phyloP scores from a whole-genome alignment of 2,113 vertebrate genomes.

The Coptodon rendalli region DNA sequence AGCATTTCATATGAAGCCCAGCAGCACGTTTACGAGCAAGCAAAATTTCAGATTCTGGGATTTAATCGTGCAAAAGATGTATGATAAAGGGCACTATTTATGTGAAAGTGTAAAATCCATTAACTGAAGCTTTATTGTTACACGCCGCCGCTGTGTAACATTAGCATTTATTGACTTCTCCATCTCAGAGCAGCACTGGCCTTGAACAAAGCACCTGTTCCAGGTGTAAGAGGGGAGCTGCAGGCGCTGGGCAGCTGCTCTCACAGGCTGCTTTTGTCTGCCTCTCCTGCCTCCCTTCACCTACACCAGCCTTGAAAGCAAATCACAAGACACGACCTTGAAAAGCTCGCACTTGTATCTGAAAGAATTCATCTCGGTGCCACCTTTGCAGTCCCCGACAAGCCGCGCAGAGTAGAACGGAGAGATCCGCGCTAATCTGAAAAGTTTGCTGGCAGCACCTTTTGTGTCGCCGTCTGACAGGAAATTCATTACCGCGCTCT shows the following conservation, averaged over 20 bases:
- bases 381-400: neutral
- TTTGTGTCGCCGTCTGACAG: neutral
- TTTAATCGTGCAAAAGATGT: neutral
- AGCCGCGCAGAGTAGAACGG: neutral
- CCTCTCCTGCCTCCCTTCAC: neutral
- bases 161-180: constrained; percentile 8
- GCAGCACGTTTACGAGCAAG: neutral
- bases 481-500: neutral
- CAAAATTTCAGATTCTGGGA: neutral
- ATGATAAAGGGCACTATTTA: neutral
- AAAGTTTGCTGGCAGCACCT: neutral
- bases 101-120: neutral
- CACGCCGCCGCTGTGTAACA: neutral
- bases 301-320: neutral
- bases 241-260: constrained; percentile 13
- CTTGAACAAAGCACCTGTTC: constrained; percentile 14
- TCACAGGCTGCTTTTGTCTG: neutral
- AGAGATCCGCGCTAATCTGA: neutral
- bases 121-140: neutral
- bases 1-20: neutral
- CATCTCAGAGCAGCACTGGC: neutral
- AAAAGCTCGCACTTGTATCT: neutral
- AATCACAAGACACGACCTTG: constrained; percentile 6
- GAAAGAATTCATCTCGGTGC: neutral
- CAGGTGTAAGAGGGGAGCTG: constrained; percentile 1